Conservation (phyloP, 2,113 vertebrate genomes). For the Odontesthes bonariensis region DNA sequence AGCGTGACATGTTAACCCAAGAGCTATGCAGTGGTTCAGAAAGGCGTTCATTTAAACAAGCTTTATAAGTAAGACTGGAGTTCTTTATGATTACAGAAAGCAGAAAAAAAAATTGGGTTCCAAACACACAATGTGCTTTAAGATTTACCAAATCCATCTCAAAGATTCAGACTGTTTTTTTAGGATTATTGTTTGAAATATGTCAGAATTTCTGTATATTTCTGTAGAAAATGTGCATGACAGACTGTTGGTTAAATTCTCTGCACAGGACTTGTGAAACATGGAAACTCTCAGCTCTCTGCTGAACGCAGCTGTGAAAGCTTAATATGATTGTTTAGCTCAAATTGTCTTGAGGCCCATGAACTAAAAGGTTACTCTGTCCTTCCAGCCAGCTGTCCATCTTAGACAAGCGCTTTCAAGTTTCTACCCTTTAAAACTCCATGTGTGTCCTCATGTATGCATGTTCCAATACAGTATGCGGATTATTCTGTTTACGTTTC, state of each 20-base stretch:
- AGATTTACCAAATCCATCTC: no score
- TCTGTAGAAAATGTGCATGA: no score
- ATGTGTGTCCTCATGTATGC: background rate
- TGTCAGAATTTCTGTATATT: no score
- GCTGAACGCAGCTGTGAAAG: conserved; percentile 13
- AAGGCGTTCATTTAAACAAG: no score
- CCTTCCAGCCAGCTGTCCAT: conserved; percentile 45
- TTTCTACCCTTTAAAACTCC: background rate
- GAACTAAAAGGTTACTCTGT: conserved; percentile 27
- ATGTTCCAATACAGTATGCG: background rate
- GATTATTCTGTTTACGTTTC: background rate
- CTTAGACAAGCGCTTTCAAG: conserved; percentile 3
- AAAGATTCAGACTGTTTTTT: no score
- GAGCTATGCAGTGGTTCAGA: no score
- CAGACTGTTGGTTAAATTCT: background rate
- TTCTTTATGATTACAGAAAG: no score
- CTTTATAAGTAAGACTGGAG: no score
- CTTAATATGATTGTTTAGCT: conserved; percentile 34
- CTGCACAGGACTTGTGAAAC: background rate
- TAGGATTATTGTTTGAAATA: no score
- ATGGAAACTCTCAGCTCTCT: background rate
- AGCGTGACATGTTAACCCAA: no score
- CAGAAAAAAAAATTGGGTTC: no score
- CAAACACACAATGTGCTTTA: no score
- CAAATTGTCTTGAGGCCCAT: conserved; percentile 18